phyloP scores from a whole-genome alignment of 2,113 vertebrate species.

The Rhinolophus ferrumequinum region DNA sequence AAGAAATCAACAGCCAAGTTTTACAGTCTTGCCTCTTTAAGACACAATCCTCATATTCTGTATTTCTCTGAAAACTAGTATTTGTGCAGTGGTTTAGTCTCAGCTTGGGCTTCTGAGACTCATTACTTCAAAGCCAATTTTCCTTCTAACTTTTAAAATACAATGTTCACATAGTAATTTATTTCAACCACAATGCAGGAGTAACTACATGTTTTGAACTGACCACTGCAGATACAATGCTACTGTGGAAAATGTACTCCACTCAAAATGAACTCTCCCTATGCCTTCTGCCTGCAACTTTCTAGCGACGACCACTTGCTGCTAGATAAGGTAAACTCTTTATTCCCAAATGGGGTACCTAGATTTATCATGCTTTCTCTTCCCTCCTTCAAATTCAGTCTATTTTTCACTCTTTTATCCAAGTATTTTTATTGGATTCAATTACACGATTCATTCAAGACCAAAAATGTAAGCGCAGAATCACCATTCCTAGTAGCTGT shows the following conservation, averaged over 20 bases:
- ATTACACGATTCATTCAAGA: slow-evolving; percentile 72
- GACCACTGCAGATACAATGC: neutral
- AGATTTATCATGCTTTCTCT: slow-evolving; percentile 52
- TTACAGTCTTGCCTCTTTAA: neutral
- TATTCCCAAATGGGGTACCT: neutral
- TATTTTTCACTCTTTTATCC: slow-evolving; percentile 51
- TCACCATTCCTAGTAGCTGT: slow-evolving; percentile 44
- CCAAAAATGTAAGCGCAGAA: slow-evolving; percentile 68
- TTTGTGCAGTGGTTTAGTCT: neutral
- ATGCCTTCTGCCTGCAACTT: neutral
- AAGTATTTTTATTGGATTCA: slow-evolving; percentile 58
- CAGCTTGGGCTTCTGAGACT: neutral
- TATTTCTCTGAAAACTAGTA: neutral
- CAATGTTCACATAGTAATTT: neutral
- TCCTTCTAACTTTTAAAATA: slow-evolving; percentile 26
- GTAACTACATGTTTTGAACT: neutral
- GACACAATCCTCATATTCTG: neutral
- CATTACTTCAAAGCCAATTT: slow-evolving; percentile 17
- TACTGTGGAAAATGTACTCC: neutral
- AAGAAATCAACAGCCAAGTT: neutral
- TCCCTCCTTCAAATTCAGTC: slow-evolving; percentile 37
- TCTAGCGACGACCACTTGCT: slow-evolving; percentile 25
- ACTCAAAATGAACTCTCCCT: slow-evolving; percentile 33
- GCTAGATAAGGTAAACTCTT: neutral
- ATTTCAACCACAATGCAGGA: slow-evolving; percentile 16